Conservation (phyloP, 2,113 vertebrate species). For the Sigmodon hispidus region DNA sequence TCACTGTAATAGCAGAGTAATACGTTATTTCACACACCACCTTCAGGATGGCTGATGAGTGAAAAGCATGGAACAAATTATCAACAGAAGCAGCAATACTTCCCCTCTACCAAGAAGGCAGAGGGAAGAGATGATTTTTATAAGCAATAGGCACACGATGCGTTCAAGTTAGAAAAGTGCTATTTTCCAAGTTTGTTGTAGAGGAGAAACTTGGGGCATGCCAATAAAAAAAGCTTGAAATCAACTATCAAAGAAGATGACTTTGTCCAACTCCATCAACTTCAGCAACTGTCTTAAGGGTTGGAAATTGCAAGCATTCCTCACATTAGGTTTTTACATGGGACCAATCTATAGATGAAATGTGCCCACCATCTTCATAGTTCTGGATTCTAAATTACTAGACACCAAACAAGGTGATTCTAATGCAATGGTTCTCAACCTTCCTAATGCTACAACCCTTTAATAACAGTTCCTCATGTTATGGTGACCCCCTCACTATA, state of each 20-base stretch:
- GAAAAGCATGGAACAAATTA: neutral
- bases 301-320: neutral
- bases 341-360: neutral
- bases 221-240: neutral
- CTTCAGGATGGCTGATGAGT: neutral
- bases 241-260: neutral
- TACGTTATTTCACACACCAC: neutral
- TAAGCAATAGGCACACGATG: neutral
- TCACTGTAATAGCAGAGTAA: neutral
- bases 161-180: neutral
- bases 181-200: slow-evolving; percentile 15
- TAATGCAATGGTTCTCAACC: neutral
- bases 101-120: neutral
- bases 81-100: neutral
- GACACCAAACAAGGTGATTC: neutral
- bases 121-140: neutral
- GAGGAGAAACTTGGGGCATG: neutral
- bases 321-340: neutral
- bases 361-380: neutral
- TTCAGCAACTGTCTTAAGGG: neutral
- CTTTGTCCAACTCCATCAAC: neutral
- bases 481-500: neutral
- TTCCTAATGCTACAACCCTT: neutral
- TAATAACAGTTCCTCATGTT: neutral
- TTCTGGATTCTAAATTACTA: neutral